Evolutionary conservation across 2,888 invertebrate genomes (phyloP), one percentile per base, ranked within the genome.

Genomic region (Phengaris arion): DNA sequence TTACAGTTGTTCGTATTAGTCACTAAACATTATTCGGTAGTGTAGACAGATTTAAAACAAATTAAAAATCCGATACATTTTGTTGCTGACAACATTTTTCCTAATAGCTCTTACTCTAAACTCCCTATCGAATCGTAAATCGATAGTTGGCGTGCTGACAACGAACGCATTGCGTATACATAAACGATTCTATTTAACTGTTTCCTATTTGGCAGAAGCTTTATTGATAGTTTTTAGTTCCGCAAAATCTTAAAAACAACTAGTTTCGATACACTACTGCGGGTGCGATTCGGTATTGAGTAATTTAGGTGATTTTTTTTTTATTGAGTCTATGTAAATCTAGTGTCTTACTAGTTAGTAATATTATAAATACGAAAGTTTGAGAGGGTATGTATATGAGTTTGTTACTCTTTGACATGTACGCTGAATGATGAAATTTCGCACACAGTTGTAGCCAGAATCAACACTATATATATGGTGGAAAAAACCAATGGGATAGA

Each of bases 61-160:
- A 64, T 64, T 64, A 64, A 64, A 64, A 64, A 45, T 64, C 64
- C 35, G 45, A 45, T 64, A 35, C 10, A 64, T 64, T 64, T 45
- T 64, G 35, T 35, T 35, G 64, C 64, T 45, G 64, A 64, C 64
- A 64, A 64, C 12, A 35, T 64, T 64, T 64, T 64, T 6, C 6
- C 12, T 64, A 64, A 64, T 2, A 64, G 35, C 64, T 64, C 35
- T 64, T 45, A 64, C 12, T 64, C 64, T 64, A 45, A 64, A 64
- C 35, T 64, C 64, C 35, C 64, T 64, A 35, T 64, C 64, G 51
- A 54, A 52, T 52, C 35, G 72, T 52, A 52, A 72, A 72, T 72
- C 72, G 72, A 72, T 72, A 72, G 51, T 72, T 72, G 72, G 72
- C 72, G 72, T 72, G 72, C 72, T 72, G 54, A 72, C 72, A 72